Evolutionary conservation across 1,140 invertebrate genomes (phyloP).

Genomic region (Lethrus apterus): DNA sequence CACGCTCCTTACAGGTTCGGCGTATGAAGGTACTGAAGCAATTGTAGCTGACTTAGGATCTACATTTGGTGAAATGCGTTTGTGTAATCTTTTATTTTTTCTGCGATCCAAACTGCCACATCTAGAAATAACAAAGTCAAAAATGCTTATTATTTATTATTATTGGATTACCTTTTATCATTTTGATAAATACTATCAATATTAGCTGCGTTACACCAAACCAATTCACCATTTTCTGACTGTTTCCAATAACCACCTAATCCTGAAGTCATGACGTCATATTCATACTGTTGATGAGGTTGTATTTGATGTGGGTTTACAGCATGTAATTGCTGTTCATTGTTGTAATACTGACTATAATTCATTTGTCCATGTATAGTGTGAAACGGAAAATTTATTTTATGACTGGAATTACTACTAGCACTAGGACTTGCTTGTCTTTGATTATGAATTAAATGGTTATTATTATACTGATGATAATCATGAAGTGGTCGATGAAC

Average conservation of each 20-base stretch:
- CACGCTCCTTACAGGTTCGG: slow-evolving; percentile 24
- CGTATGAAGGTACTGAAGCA: slow-evolving; percentile 26
- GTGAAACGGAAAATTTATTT: background rate
- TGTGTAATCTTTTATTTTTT: slow-evolving; percentile 43
- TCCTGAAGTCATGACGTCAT: slow-evolving; percentile 31
- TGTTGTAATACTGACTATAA: slow-evolving; percentile 24
- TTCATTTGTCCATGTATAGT: no score
- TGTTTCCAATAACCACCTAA: slow-evolving; percentile 39
- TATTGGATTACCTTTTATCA: slow-evolving; percentile 39
- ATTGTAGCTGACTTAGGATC: slow-evolving; percentile 33
- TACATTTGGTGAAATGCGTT: slow-evolving; percentile 31
- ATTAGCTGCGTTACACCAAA: slow-evolving; percentile 34
- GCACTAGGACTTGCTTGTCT: slow-evolving; percentile 14
- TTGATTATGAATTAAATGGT: background rate
- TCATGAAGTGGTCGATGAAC: slow-evolving; percentile 11
- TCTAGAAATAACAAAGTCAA: slow-evolving; percentile 31
- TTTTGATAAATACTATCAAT: slow-evolving; percentile 31
- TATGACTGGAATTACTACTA: slow-evolving; percentile 3
- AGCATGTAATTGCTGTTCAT: slow-evolving; percentile 14
- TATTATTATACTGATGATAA: slow-evolving; percentile 2
- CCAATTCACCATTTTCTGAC: slow-evolving; percentile 34
- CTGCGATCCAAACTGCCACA: slow-evolving; percentile 58
- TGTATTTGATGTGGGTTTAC: slow-evolving; percentile 34
- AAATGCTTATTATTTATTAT: slow-evolving; percentile 5
- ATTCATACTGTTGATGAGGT: slow-evolving; percentile 41